Base-by-base conservation (phyloP, 2,113 vertebrate species). In the Tyto alba region DNA sequence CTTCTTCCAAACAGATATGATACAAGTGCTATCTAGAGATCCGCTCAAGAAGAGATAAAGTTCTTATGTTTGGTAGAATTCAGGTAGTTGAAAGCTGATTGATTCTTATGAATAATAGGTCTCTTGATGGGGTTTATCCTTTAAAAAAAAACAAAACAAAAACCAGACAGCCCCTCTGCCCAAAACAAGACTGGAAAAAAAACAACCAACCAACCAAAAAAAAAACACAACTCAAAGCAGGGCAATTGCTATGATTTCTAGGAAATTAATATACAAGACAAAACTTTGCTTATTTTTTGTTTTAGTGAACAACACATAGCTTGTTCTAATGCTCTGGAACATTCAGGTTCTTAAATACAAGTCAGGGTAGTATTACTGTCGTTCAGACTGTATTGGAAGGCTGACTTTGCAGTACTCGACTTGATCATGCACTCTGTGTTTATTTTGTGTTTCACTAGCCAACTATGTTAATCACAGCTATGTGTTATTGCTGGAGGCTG, bases 151-250 rank as follows among this genome's bases (percentile, higher is more conserved):
- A 20, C 27, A 6, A 15, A 52, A 25, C 18, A 38, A 36, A 26
- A 50, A 56, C 14, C 6, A 56, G 16, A 43, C 45, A 57, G 6
- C 6, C 26, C 8, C 8, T 4, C 12, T 23, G 5, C 40, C 38
- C 18, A 26, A 27, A 56, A 50, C 63, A 29, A 36, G 29, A 27
- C n/a, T n/a, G n/a, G n/a, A n/a, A n/a, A n/a, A n/a, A 76, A 63
- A 62, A 10, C 14, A 52, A 45, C 5, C 3, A 16, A n/a, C n/a
- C n/a, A 55, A 38, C 7, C 23, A 13, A 50, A 48, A 50, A 40
- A 7, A 73, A 11, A 38, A 5, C 53, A n/a, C n/a, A n/a, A n/a
- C 0, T 4, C 21, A 10, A 45, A 90, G 4, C 16, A 40, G 26
- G 5, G 27, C n/a, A 30, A 38, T 91, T 30, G 6, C 23, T 60